Base-by-base conservation (phyloP, 2,113 vertebrate species). In the Ancistrus triradiatus region DNA sequence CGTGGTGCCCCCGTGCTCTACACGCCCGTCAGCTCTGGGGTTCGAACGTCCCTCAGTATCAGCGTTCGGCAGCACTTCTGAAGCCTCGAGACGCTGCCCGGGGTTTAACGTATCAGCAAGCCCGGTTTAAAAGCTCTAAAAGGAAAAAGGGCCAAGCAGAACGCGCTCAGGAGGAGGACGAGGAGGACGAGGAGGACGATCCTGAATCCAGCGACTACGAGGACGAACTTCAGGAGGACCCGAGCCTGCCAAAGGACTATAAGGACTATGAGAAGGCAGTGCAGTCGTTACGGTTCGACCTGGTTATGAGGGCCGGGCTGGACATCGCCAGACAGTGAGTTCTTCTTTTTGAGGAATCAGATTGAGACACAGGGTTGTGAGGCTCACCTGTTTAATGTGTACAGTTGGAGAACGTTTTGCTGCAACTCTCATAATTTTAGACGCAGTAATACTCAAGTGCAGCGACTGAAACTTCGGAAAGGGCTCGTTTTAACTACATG, bases 241-340 rank as follows among this genome's bases (percentile, higher is more conserved):
- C 86, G 1, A 59, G 44, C 0, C 3, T 84, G 59, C 83, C 83
- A 2, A 94, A 88, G 73, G 89, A 92, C 79, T 97, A 94, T 75
- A 97, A 94, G 76, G 95, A 99, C 69, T 69, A 92, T 44, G 92
- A 97, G 42, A 98, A 88, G 81, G 77, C 78, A 0, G 91, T 97
- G 19, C 88, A 80, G 58, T 95, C 93, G 15, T 87, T 97, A 14
- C 92, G 96, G 0, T 99, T 88, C 0, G 95, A 99, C 3, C 68
- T 92, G 6, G 38, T 99, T 63, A 78, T 98, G 74, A 96, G 92
- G 78, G 82, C 90, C 14, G 96, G 95, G 35, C 84, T 96, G 46
- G 93, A 98, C 64, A 53, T 91, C 15, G 88, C 93, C 35, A 91
- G 93, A 72, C 92, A 94, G 96, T 99, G 83, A 95, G 95, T 92